These are phyloP conservation scores for Mastigias papua DNA, from an alignment of 30 jellyfish, hydroid and myxozoan genomes.

Conservation along the genomic window DNA sequence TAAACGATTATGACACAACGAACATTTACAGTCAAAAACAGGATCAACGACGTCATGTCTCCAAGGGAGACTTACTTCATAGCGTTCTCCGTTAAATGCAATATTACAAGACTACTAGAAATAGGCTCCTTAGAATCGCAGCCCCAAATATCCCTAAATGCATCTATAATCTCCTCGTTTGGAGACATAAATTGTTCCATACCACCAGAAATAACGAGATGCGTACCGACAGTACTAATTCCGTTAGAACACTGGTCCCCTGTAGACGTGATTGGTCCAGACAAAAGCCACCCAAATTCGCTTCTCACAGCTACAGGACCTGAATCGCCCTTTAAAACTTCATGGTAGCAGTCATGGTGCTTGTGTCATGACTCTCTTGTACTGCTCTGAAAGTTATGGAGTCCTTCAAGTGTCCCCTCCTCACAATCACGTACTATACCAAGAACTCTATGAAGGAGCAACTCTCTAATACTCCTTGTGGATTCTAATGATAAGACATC, in stretches of 20 bases:
- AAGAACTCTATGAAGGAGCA: too few species aligned
- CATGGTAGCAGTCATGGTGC: too few species aligned
- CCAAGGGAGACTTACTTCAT: conserved; percentile 26
- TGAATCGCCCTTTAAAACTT: neutral
- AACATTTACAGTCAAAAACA: conserved; percentile 26
- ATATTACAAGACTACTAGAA: conserved; percentile 3
- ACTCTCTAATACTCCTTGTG: too few species aligned
- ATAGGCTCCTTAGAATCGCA: conserved; percentile 12
- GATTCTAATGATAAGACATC: too few species aligned
- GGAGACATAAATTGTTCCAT: conserved; percentile 6
- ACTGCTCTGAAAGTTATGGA: too few species aligned
- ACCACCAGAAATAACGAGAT: conserved; percentile 29
- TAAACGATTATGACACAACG: conserved; percentile 35
- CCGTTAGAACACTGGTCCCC: conserved; percentile 20
- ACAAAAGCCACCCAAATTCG: conserved; percentile 27
- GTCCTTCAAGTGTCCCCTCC: too few species aligned
- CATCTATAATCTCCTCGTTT: conserved; percentile 34
- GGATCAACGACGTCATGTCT: conserved; percentile 21
- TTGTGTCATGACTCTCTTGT: too few species aligned
- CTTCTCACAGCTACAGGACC: conserved; percentile 19
- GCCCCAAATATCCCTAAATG: conserved; percentile 33
- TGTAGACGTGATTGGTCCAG: conserved; percentile 10
- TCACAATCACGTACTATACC: too few species aligned
- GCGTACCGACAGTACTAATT: conserved; percentile 9
- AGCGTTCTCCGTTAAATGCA: conserved; percentile 22